These are phyloP conservation scores for Lagopus leucura DNA, from an alignment of 2,113 vertebrate species.

Conservation along the genomic window DNA sequence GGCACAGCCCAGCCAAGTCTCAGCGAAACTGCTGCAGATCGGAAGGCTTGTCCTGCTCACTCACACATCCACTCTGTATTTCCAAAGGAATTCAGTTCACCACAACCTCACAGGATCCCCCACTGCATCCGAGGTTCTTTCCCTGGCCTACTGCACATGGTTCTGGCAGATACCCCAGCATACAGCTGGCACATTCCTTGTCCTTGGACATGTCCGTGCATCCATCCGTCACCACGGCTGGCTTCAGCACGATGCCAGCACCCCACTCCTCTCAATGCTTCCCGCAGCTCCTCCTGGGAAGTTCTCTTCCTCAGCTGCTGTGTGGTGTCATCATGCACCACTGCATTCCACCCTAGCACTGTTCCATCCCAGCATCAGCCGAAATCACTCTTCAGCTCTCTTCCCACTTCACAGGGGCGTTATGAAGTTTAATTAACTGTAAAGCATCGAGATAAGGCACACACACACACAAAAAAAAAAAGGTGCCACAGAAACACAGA, in stretches of 20 bases:
- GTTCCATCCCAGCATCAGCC: accelerated
- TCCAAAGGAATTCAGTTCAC: background rate
- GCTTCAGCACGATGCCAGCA: accelerated
- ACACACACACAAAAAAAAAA: too few species aligned
- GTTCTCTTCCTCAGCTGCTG: background rate
- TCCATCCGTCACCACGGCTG: accelerated
- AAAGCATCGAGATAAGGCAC: background rate
- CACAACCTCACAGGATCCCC: background rate
- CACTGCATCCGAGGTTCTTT: accelerated
- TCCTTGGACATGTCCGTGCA: too few species aligned
- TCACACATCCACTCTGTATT: background rate
- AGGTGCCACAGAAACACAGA: background rate
- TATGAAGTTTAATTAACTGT: background rate
- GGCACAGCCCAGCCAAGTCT: background rate
- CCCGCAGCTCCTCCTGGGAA: background rate
- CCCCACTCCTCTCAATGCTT: background rate
- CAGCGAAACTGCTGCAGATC: background rate
- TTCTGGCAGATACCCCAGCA: accelerated
- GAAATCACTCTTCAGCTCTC: background rate
- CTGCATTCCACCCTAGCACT: background rate
- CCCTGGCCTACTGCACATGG: accelerated
- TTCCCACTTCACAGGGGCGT: background rate
- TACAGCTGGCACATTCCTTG: too few species aligned
- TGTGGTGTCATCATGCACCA: background rate
- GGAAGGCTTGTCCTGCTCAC: background rate